Conservation (phyloP, 2,888 invertebrate genomes). For the Eremobia ochroleuca region DNA sequence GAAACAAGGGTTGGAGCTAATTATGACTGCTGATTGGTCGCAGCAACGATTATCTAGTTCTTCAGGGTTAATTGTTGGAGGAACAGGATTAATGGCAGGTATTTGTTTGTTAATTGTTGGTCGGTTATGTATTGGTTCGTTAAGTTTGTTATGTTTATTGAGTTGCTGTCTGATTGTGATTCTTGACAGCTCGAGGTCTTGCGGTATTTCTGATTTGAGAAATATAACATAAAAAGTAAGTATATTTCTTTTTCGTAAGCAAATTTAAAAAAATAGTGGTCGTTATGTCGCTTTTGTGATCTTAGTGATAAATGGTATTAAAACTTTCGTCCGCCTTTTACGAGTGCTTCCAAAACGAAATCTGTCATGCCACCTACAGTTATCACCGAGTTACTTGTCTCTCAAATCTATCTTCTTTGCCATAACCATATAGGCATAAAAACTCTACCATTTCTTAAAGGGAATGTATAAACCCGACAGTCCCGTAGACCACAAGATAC, state of each 20-base stretch:
- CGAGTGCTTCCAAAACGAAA: background rate
- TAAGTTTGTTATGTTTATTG: constrained; percentile 10
- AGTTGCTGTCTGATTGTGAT: background rate
- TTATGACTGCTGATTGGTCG: constrained; percentile 32
- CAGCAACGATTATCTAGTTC: constrained; percentile 11
- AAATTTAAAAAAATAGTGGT: too few species aligned
- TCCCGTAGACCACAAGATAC: constrained; percentile 40
- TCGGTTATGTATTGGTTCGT: constrained; percentile 36
- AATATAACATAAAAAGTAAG: too few species aligned
- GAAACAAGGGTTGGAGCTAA: constrained; percentile 28
- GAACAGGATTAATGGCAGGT: constrained; percentile 30
- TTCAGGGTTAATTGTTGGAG: constrained; percentile 37
- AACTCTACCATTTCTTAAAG: constrained; percentile 28
- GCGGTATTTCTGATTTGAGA: background rate
- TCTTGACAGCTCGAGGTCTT: background rate
- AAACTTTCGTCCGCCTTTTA: background rate
- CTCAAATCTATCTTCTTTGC: background rate
- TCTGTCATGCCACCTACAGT: background rate
- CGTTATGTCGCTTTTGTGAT: background rate
- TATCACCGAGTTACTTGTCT: background rate
- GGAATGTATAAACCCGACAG: constrained; percentile 30
- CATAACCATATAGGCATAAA: background rate
- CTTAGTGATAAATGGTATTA: background rate
- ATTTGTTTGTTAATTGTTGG: constrained; percentile 38
- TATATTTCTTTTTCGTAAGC: background rate